A percentile compares a stretch with the other conserved stretches of the same genome.
Conservation (phyloP, 2,797 vertebrate species). For the Falco rusticolus region DNA sequence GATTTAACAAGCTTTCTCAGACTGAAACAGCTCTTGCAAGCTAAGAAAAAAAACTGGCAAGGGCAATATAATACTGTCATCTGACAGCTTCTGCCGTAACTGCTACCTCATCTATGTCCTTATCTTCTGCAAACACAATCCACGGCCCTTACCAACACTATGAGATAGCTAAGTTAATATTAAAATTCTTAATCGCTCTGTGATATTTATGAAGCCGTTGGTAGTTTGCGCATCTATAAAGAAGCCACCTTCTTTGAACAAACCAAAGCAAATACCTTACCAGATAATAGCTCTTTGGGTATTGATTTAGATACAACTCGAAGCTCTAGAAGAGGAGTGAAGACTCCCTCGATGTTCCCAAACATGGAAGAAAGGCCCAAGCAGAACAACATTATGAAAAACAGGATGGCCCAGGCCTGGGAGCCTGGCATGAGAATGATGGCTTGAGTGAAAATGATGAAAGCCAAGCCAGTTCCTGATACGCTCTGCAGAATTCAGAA, state of each 20-base stretch:
- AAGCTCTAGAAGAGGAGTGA: conserved; percentile 85
- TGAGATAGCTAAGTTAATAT: not conserved
- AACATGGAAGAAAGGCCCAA: conserved; percentile 95
- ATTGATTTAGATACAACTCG: conserved; percentile 78
- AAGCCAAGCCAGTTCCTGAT: conserved; percentile 91
- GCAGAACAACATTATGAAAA: conserved; percentile 91
- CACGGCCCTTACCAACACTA: not conserved
- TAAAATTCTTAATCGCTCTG: not conserved
- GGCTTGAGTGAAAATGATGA: conserved; percentile 90
- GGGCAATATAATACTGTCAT: not conserved
- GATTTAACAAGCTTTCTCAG: not conserved
- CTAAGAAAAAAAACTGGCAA: not conserved
- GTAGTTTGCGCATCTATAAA: not conserved
- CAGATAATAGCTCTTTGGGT: conserved; percentile 83
- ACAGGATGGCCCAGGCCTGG: conserved; percentile 88
- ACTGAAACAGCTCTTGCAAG: not conserved
- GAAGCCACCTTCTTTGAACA: not conserved
- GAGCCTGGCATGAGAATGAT: conserved; percentile 88
- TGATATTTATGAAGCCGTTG: not conserved
- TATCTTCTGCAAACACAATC: conserved; percentile 8
- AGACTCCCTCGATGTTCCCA: conserved; percentile 86
- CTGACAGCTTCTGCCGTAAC: not conserved
- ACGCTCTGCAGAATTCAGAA: conserved; percentile 79
- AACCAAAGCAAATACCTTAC: conserved; percentile 69
- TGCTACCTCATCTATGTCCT: not conserved